Conservation (phyloP, 2,113 vertebrate genomes). For the Eleginops maclovinus region DNA sequence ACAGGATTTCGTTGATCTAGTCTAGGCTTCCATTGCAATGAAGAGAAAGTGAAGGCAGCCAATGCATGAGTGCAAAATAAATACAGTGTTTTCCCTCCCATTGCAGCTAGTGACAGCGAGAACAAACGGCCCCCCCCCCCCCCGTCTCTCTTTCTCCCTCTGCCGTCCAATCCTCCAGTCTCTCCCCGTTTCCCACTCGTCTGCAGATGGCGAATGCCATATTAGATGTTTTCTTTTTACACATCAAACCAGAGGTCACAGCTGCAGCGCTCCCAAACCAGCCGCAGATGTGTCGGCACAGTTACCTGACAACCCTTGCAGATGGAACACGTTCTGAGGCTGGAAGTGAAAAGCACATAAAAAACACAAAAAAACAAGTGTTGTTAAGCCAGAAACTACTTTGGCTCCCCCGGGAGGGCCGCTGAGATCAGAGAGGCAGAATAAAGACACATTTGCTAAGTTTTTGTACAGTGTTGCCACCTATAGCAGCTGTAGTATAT, state of each 20-base stretch:
- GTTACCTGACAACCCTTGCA: constrained; percentile 78
- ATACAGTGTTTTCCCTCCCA: constrained; percentile 58
- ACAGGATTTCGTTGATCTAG: constrained; percentile 50
- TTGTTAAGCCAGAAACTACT: constrained; percentile 65
- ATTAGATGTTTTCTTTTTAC: constrained; percentile 75
- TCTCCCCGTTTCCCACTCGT: neutral
- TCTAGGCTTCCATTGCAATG: constrained; percentile 46
- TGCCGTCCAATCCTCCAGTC: neutral
- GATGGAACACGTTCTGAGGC: constrained; percentile 69
- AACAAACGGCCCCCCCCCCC: constrained; percentile 54
- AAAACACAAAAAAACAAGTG: constrained; percentile 55
- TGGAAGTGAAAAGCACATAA: constrained; percentile 43
- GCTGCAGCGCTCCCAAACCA: constrained; percentile 75
- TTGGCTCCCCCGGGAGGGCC: constrained; percentile 34
- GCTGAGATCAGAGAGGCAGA: constrained; percentile 59
- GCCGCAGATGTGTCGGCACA: constrained; percentile 72
- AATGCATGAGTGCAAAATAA: constrained; percentile 61
- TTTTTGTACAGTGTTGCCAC: constrained; percentile 46
- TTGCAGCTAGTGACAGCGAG: constrained; percentile 53
- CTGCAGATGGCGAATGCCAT: constrained; percentile 77
- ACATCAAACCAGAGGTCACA: constrained; percentile 81
- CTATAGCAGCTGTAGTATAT: constrained; percentile 32
- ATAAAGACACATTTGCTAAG: constrained; percentile 57
- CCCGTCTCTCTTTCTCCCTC: constrained; percentile 1
- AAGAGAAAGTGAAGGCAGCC: constrained; percentile 46